Evolutionary conservation across 2,797 vertebrate species (phyloP), one percentile per base, ranked within the genome.

Genomic region (Hephaestus fuliginosus): DNA sequence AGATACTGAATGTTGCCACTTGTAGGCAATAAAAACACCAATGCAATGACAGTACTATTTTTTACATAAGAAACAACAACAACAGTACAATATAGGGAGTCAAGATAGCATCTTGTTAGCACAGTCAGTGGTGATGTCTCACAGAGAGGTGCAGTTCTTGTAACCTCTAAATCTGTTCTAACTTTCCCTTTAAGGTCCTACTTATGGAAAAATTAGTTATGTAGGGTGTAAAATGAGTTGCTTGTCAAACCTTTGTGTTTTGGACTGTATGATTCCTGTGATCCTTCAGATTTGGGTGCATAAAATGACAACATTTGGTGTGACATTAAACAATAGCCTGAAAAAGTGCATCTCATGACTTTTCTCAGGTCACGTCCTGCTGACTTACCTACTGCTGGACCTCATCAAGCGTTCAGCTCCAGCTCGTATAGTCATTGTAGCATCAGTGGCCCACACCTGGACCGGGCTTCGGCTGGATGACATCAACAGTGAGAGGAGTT

Each of bases 351-450:
- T 70, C 18, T 68, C 11, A 14, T 73, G 5, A 17, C 28, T 89
- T 70, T 74, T 48, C 55, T 12, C 75, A 97, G 98, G 98, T 81
- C 98, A 99, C 84, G 97, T 98, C 89, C 95, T 99, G 71, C 86
- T 99, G 88, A 98, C 97, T 1, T 95, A 96, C 87, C 93, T 99
- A 14, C 83, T 99, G 76, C 89, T 98, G 83, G 97, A 97, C 78
- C 90, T 96, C 18, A 94, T 99, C 74, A 97, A 97, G 84, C 94
- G 91, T 43, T 98, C 95, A 0, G 88, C 95, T 57, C 97, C 97
- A 0, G 95, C 97, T 30, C 96, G 98, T 22, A 91, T 99, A 0
- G 79, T 99, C 6, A 95, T 96, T 0, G 95, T 99, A 82, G 96
- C 98, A 10, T 99, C 98, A 0, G 78, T 97, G 68, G 98, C 96